These are phyloP conservation scores for Holcopasites calliopsidis DNA, from an alignment of 1,140 invertebrate genomes.

Conservation along the genomic window DNA sequence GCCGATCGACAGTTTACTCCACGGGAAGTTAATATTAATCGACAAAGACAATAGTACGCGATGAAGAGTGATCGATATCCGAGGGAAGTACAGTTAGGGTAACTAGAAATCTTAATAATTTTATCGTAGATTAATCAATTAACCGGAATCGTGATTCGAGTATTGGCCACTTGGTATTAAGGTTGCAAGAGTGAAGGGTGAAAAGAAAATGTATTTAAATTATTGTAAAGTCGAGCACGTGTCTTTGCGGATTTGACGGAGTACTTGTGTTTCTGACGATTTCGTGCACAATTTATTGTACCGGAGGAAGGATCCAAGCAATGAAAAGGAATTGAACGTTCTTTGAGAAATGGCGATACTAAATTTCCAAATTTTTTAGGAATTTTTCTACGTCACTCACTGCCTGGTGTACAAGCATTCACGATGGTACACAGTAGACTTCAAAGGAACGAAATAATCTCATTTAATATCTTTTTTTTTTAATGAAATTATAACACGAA, in stretches of 20 bases:
- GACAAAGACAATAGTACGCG: conserved; percentile 5
- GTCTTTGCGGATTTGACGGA: background rate
- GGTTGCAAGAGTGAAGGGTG: background rate
- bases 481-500: background rate
- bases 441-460: background rate
- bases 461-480: background rate
- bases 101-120: conserved; percentile 15
- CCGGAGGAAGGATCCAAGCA: background rate
- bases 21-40: background rate
- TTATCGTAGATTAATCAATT: conserved; percentile 7
- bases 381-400: conserved; percentile 29
- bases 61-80: conserved; percentile 5
- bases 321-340: background rate
- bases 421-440: background rate
- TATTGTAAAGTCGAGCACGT: background rate
- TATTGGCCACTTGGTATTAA: background rate
- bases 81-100: conserved; percentile 2
- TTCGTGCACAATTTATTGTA: conserved; percentile 5
- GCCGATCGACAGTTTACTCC: background rate
- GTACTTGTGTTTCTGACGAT: background rate
- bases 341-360: background rate
- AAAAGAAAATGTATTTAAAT: conserved; percentile 2
- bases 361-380: conserved; percentile 2
- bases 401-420: conserved; percentile 19
- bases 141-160: background rate